These are phyloP conservation scores for Microctonus hyperodae DNA, from an alignment of 2,888 invertebrate genomes.

Conservation along the genomic window DNA sequence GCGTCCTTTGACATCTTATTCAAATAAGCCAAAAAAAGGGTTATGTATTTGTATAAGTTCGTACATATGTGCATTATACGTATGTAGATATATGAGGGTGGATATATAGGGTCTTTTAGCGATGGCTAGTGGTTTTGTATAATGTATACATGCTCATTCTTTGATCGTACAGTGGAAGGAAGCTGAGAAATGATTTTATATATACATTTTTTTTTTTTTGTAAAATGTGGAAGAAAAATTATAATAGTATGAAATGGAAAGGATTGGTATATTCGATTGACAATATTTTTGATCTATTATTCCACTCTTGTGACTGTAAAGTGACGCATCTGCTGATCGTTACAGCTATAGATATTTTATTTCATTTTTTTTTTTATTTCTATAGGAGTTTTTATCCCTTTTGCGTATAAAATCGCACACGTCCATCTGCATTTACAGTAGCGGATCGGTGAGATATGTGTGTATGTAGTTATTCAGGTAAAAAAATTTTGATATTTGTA, in stretches of 20 bases:
- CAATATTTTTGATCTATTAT: slow-evolving; percentile 35
- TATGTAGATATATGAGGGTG: slow-evolving; percentile 1
- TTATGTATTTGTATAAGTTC: neutral
- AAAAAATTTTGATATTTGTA: no score
- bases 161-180: slow-evolving; percentile 4
- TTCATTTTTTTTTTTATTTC: slow-evolving; percentile 9
- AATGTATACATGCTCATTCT: neutral
- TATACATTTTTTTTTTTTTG: slow-evolving; percentile 13
- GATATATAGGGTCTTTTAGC: neutral
- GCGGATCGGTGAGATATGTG: slow-evolving; percentile 8
- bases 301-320: slow-evolving; percentile 34
- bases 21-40: slow-evolving; percentile 34
- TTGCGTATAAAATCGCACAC: slow-evolving; percentile 27
- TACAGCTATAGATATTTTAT: slow-evolving; percentile 29
- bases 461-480: slow-evolving; percentile 28
- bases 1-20: slow-evolving; percentile 38
- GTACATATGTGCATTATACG: neutral
- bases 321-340: slow-evolving; percentile 34
- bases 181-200: slow-evolving; percentile 34
- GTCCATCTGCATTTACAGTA: slow-evolving; percentile 30
- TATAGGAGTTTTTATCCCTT: neutral
- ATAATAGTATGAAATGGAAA: slow-evolving; percentile 38
- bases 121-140: slow-evolving; percentile 19
- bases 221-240: slow-evolving; percentile 28
- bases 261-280: slow-evolving; percentile 23